Percentiles rank a stretch among this genome's conserved stretches.
Conservation (phyloP, 2,113 vertebrate species). For the Sterna hirundo region DNA sequence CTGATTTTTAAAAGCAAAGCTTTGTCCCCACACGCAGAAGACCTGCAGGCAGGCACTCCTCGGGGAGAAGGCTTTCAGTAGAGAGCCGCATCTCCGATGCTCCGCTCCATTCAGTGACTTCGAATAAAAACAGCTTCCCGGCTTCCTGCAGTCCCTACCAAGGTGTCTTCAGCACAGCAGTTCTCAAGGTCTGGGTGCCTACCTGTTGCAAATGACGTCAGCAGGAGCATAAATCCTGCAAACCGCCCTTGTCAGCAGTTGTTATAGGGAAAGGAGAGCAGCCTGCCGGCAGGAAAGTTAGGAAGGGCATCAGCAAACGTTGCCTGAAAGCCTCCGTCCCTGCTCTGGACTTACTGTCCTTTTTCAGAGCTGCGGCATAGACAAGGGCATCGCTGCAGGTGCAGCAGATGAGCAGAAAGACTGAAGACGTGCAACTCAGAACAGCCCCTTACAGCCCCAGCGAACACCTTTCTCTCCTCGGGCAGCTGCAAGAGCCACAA, state of each 20-base stretch:
- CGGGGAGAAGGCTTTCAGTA: background rate
- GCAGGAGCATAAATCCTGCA: background rate
- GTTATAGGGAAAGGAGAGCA: background rate
- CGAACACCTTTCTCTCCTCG: background rate
- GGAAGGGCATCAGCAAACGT: background rate
- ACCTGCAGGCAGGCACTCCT: background rate
- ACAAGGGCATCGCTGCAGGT: background rate
- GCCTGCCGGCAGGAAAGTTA: background rate
- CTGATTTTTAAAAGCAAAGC: background rate
- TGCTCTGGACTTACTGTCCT: background rate
- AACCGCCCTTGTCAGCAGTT: background rate
- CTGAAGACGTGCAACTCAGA: background rate
- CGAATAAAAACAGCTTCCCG: background rate
- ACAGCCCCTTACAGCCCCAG: background rate
- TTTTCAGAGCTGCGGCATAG: background rate
- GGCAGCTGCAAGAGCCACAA: background rate
- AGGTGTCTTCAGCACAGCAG: background rate
- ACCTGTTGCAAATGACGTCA: background rate
- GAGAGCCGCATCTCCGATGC: background rate
- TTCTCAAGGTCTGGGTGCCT: background rate
- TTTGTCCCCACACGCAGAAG: background rate
- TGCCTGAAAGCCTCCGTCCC: background rate
- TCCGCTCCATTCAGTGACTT: background rate
- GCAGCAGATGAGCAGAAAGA: background rate
- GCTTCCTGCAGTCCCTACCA: background rate